phyloP scores from a whole-genome alignment of 2,888 invertebrate genomes.

The Microctonus aethiopoides region DNA sequence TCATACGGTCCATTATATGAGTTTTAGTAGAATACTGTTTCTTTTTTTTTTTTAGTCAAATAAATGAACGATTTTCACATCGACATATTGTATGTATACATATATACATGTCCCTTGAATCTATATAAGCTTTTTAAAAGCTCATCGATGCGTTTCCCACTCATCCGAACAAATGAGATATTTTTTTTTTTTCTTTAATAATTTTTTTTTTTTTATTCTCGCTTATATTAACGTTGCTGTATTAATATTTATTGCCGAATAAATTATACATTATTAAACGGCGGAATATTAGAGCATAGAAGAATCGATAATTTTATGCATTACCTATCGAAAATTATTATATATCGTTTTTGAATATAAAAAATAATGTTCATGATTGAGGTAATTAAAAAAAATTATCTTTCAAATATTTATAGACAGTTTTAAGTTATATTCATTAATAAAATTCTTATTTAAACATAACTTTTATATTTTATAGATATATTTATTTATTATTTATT shows the following conservation, averaged over 20 bases:
- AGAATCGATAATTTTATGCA: background rate
- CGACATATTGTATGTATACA: background rate
- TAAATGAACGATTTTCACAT: background rate
- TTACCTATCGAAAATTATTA: background rate
- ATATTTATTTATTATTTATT: too few species aligned
- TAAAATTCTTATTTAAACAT: too few species aligned
- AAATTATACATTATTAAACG: slow-evolving; percentile 5
- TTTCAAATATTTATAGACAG: too few species aligned
- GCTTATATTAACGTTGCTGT: background rate
- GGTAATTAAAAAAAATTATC: too few species aligned
- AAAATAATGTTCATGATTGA: too few species aligned
- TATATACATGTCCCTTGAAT: background rate
- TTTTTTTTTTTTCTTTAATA: background rate
- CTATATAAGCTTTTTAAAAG: slow-evolving; percentile 26
- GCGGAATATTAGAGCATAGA: background rate
- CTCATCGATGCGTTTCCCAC: slow-evolving; percentile 14
- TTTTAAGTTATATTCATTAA: too few species aligned
- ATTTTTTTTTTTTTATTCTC: background rate
- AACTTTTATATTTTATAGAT: too few species aligned
- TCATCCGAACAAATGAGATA: slow-evolving; percentile 14
- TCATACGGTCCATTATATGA: slow-evolving; percentile 44
- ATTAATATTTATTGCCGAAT: slow-evolving; percentile 22
- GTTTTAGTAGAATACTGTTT: slow-evolving; percentile 38
- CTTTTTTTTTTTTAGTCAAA: slow-evolving; percentile 10
- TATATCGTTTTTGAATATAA: background rate